Evolutionary conservation across 1,140 invertebrate genomes (phyloP).

Genomic region (Drepana arcuata): DNA sequence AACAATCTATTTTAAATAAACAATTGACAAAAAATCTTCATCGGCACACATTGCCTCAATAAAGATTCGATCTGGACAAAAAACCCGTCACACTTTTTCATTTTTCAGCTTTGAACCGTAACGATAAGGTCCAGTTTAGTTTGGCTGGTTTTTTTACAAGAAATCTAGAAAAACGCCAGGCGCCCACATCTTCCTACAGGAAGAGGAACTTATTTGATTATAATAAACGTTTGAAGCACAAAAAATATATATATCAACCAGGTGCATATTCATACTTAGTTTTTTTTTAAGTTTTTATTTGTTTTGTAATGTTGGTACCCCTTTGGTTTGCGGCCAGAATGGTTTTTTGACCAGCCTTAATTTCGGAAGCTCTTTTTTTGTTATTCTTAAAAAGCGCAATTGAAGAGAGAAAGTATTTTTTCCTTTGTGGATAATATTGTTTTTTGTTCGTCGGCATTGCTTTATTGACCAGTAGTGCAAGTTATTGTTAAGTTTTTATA

Average conservation of each 20-base stretch:
- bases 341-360: slow-evolving; percentile 9
- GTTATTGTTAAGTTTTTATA: slow-evolving; percentile 12
- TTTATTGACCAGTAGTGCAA: not conserved
- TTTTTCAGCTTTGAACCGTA: slow-evolving; percentile 12
- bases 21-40: slow-evolving; percentile 29
- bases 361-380: slow-evolving; percentile 29
- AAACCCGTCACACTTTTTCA: slow-evolving; percentile 17
- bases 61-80: slow-evolving; percentile 13
- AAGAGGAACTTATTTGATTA: slow-evolving; percentile 68
- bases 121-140: slow-evolving; percentile 17
- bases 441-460: slow-evolving; percentile 10
- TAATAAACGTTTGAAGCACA: slow-evolving; percentile 52
- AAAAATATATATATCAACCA: slow-evolving; percentile 54
- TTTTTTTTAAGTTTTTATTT: slow-evolving; percentile 47
- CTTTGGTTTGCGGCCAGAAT: slow-evolving; percentile 38
- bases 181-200: slow-evolving; percentile 60
- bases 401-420: slow-evolving; percentile 54
- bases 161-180: slow-evolving; percentile 28
- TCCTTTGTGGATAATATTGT: slow-evolving; percentile 11
- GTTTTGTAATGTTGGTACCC: slow-evolving; percentile 57
- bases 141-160: slow-evolving; percentile 17
- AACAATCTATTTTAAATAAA: slow-evolving; percentile 43
- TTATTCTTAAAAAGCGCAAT: slow-evolving; percentile 30
- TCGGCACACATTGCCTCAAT: slow-evolving; percentile 45
- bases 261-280: slow-evolving; percentile 41